phyloP scores from a whole-genome alignment of 2,888 invertebrate genomes.

The Pollenia amentaria region DNA sequence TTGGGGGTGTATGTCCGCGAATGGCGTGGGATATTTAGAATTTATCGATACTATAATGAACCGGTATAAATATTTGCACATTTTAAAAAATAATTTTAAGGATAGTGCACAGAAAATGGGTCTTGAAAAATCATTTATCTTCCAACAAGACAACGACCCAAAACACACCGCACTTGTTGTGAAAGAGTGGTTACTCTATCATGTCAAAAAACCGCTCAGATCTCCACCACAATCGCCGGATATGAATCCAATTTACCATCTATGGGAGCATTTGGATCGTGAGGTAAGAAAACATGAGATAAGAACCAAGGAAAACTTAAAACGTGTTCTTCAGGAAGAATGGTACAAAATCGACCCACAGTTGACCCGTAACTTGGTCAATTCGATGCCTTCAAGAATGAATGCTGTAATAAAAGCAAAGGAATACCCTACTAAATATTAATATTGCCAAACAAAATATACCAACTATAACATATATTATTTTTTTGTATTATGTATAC shows the following conservation, averaged over 20 bases:
- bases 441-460: no score
- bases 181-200: neutral
- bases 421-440: neutral
- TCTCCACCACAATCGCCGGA: neutral
- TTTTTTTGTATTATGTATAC: no score
- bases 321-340: neutral
- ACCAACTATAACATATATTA: no score
- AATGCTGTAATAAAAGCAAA: neutral
- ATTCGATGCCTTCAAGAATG: neutral
- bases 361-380: neutral
- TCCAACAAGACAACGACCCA: no score
- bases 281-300: neutral
- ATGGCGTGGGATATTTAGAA: neutral
- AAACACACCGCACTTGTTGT: no score
- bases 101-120: no score
- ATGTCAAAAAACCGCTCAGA: neutral
- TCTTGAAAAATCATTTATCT: no score
- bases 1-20: neutral
- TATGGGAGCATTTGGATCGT: no score
- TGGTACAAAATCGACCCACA: neutral
- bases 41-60: neutral
- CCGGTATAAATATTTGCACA: neutral
- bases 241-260: no score
- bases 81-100: no score
- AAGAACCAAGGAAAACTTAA: no score